Conservation (phyloP, 2,797 vertebrate genomes). For the Gymnothorax javanicus region DNA sequence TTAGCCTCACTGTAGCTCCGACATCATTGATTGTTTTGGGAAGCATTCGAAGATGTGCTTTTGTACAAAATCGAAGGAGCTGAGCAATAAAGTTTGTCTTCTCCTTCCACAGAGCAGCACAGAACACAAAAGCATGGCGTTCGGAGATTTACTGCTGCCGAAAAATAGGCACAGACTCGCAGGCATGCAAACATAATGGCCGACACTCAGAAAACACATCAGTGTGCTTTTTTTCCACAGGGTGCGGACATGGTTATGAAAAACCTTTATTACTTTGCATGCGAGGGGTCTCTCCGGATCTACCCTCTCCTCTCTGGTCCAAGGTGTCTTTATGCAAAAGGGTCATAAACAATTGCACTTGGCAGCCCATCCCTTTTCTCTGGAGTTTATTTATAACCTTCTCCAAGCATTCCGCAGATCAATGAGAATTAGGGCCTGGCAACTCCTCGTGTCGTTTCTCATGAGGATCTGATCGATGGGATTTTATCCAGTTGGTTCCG, state of each 20-base stretch:
- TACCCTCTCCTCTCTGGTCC: neutral
- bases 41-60: neutral
- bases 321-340: conserved; percentile 52
- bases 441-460: conserved; percentile 53
- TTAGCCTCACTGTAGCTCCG: neutral
- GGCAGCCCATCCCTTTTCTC: conserved; percentile 59
- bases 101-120: neutral
- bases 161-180: neutral
- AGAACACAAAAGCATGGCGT: neutral
- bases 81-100: neutral
- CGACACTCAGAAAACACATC: neutral
- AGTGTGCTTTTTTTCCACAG: neutral
- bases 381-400: conserved; percentile 65
- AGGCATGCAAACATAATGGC: neutral
- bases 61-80: neutral
- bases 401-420: conserved; percentile 65
- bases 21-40: neutral
- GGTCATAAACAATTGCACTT: conserved; percentile 62
- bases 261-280: neutral
- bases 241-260: neutral
- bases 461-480: conserved; percentile 58
- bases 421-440: conserved; percentile 66
- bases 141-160: neutral
- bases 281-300: neutral
- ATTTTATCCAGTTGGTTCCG: conserved; percentile 52